These are phyloP conservation scores for Scaptomyza cyrtandrae DNA, from an alignment of 2,888 invertebrate genomes.

Conservation along the genomic window DNA sequence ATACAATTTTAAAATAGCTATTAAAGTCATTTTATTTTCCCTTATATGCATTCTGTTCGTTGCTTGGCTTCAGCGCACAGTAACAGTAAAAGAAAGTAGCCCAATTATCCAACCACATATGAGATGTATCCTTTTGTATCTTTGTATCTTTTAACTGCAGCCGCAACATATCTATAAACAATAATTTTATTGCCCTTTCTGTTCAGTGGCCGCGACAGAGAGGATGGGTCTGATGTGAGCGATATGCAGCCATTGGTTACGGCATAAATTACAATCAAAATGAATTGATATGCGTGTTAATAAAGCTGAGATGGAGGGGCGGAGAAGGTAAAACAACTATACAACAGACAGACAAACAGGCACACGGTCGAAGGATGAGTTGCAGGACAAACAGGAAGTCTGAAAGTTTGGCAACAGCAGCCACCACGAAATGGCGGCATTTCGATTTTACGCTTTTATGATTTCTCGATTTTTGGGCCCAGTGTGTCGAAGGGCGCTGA, in stretches of 20 bases:
- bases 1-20: too few species aligned
- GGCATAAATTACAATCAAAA: constrained; percentile 82
- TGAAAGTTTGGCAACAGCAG: constrained; percentile 57
- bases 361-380: background rate
- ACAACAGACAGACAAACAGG: constrained; percentile 20
- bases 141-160: constrained; percentile 69
- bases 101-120: constrained; percentile 59
- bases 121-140: constrained; percentile 44
- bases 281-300: constrained; percentile 82
- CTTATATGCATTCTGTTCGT: too few species aligned
- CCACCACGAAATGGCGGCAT: constrained; percentile 75
- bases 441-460: constrained; percentile 80
- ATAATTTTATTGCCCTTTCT: constrained; percentile 68
- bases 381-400: constrained; percentile 54
- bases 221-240: constrained; percentile 60
- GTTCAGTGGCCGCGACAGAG: background rate
- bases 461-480: constrained; percentile 68
- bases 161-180: constrained; percentile 75
- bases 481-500: background rate
- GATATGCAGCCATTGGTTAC: constrained; percentile 81
- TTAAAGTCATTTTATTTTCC: too few species aligned
- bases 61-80: constrained; percentile 31
- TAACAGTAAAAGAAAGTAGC: constrained; percentile 38
- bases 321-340: background rate
- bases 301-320: constrained; percentile 40